These are phyloP conservation scores for Chamaea fasciata DNA, from an alignment of 2,113 vertebrate species.

Conservation along the genomic window DNA sequence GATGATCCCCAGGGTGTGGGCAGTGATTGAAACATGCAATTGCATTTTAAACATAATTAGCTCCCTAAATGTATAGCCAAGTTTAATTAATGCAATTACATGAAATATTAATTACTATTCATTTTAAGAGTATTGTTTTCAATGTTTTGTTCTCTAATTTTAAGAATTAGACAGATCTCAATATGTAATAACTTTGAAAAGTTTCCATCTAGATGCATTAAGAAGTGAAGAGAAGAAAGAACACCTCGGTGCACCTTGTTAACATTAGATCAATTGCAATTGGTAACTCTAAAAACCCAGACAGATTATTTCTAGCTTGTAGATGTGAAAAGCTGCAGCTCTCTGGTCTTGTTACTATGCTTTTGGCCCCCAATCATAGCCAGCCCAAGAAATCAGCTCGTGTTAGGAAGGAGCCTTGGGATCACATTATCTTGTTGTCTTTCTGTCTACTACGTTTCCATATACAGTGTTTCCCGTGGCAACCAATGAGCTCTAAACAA, in stretches of 20 bases:
- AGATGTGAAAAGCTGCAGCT: neutral
- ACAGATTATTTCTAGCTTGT: neutral
- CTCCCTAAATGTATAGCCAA: slow-evolving; percentile 55
- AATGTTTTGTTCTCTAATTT: slow-evolving; percentile 38
- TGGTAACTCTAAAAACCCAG: neutral
- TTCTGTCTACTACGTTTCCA: neutral
- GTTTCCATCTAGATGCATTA: neutral
- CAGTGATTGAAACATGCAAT: slow-evolving; percentile 31
- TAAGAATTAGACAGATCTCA: slow-evolving; percentile 48
- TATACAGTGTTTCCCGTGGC: neutral
- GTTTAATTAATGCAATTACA: slow-evolving; percentile 56
- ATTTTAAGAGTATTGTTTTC: slow-evolving; percentile 39
- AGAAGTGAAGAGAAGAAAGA: neutral
- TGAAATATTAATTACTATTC: slow-evolving; percentile 57
- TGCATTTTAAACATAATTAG: slow-evolving; percentile 61
- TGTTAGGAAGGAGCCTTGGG: neutral
- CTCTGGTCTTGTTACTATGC: neutral
- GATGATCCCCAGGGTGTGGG: slow-evolving; percentile 33
- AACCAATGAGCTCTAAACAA: neutral
- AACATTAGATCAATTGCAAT: neutral
- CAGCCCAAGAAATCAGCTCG: neutral
- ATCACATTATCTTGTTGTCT: neutral
- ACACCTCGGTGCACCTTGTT: neutral
- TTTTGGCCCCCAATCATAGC: neutral
- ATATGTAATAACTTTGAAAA: slow-evolving; percentile 17